phyloP scores from a whole-genome alignment of 2,888 invertebrate genomes.

The Tyria jacobaeae region DNA sequence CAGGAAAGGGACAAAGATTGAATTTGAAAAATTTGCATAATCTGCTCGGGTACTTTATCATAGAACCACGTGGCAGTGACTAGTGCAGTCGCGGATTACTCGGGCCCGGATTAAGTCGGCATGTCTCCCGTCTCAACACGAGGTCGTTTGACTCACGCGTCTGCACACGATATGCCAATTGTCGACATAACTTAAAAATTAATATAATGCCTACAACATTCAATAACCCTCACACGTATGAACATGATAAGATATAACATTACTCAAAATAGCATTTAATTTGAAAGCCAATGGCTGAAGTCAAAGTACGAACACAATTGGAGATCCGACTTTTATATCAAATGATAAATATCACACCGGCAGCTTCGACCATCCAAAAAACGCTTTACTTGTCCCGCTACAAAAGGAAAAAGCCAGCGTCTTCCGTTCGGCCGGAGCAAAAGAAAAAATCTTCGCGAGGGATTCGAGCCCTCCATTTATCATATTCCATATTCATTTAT shows the following conservation, averaged over 20 bases:
- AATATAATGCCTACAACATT: conserved; percentile 28
- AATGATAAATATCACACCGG: conserved; percentile 85
- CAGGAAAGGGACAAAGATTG: conserved; percentile 66
- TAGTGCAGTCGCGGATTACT: conserved; percentile 85
- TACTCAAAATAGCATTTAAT: conserved; percentile 44
- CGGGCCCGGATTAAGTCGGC: conserved; percentile 75
- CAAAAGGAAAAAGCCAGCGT: conserved; percentile 86
- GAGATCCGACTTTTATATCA: conserved; percentile 77
- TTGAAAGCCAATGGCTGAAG: conserved; percentile 62
- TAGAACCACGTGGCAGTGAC: conserved; percentile 86
- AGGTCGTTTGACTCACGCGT: conserved; percentile 65
- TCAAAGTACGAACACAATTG: conserved; percentile 76
- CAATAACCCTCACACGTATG: conserved; percentile 22
- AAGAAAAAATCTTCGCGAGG: conserved; percentile 86
- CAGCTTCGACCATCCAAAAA: conserved; percentile 80
- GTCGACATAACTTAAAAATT: conserved; percentile 36
- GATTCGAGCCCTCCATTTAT: conserved; percentile 85
- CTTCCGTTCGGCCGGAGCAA: conserved; percentile 85
- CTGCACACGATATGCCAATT: conserved; percentile 39
- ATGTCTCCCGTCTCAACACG: conserved; percentile 55
- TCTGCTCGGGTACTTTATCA: conserved; percentile 85
- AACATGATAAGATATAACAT: conserved; percentile 40
- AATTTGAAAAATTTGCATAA: conserved; percentile 86
- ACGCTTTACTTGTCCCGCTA: conserved; percentile 86
- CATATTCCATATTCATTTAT: conserved; percentile 87